Percentiles rank a stretch among this genome's conserved stretches.
phyloP scores from a whole-genome alignment of 2,888 invertebrate genomes.

The Melieria picta region DNA sequence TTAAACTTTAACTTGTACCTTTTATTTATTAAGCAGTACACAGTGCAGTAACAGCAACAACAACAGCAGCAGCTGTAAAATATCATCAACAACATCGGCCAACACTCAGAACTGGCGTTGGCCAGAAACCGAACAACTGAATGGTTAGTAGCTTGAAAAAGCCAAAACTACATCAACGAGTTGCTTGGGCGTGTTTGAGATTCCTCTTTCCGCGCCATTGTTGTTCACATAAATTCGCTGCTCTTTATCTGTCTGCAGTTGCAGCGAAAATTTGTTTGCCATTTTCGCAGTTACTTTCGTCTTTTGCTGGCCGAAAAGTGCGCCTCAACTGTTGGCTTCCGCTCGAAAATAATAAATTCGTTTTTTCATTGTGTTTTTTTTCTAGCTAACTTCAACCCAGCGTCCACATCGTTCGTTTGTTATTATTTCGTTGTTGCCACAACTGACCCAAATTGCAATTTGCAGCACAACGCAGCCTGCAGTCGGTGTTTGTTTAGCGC shows the following conservation, averaged over 20 bases:
- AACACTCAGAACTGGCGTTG: too few species aligned
- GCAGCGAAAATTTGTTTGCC: too few species aligned
- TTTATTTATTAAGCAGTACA: conserved; percentile 8
- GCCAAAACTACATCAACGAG: neutral
- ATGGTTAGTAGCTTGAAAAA: too few species aligned
- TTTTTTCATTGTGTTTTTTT: neutral
- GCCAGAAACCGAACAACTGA: too few species aligned
- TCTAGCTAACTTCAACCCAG: neutral
- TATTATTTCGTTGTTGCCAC: conserved; percentile 5
- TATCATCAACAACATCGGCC: neutral
- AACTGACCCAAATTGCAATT: conserved; percentile 33
- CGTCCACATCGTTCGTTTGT: neutral
- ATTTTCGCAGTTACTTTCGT: too few species aligned
- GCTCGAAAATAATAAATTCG: conserved; percentile 18
- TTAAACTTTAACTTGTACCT: neutral
- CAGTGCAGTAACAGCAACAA: neutral
- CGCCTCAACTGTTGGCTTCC: neutral
- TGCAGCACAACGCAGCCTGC: conserved; percentile 4
- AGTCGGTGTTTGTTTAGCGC: conserved; percentile 14
- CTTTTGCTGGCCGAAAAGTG: too few species aligned
- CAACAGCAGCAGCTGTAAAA: neutral
- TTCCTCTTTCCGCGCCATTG: neutral
- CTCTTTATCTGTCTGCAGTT: neutral
- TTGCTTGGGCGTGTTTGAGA: neutral
- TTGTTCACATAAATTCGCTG: neutral